Evolutionary conservation across 2,113 vertebrate species (phyloP).

Genomic region (Cyanoliseus patagonus): DNA sequence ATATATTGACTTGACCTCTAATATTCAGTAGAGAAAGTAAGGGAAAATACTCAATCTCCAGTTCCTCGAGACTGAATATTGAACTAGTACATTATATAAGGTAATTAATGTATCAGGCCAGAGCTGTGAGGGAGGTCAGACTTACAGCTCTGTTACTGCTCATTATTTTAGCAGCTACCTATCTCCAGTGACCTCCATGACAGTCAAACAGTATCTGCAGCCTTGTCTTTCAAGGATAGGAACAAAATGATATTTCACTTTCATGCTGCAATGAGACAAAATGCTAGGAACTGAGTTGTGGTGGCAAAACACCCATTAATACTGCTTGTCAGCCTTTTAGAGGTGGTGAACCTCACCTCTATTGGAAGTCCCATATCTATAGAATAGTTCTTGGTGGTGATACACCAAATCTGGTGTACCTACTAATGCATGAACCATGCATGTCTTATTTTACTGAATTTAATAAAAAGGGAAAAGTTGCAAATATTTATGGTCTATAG

Average conservation of each 20-base stretch:
- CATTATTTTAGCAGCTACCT: neutral
- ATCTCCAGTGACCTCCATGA: neutral
- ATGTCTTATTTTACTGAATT: neutral
- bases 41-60: neutral
- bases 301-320: neutral
- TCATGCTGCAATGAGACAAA: neutral
- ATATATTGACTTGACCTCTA: neutral
- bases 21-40: too few relatives aligned
- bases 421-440: neutral
- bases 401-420: rapidly evolving
- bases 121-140: neutral
- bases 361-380: rapidly evolving
- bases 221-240: neutral
- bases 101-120: neutral
- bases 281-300: neutral
- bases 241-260: neutral
- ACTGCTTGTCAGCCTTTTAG: neutral
- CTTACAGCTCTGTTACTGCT: neutral
- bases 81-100: too few relatives aligned
- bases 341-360: neutral
- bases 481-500: neutral
- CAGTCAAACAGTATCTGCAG: neutral
- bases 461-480: neutral
- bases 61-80: neutral
- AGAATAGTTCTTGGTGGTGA: neutral